Evolutionary conservation across 2,888 invertebrate genomes (phyloP).

Genomic region (Drosophila meridionalis): DNA sequence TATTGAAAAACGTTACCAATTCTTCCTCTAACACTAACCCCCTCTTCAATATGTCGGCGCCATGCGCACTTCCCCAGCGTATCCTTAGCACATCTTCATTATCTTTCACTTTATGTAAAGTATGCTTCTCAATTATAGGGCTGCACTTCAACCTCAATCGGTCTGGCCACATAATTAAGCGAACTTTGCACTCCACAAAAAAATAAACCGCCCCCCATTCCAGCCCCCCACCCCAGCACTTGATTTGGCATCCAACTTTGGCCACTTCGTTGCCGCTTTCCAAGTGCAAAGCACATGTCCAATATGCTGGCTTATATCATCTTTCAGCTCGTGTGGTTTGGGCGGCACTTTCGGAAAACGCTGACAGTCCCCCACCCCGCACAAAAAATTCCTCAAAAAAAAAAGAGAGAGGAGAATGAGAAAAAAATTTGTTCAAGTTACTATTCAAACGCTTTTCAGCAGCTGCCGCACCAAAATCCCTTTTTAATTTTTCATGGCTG

Average conservation of each 20-base stretch:
- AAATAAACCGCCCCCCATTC: background rate
- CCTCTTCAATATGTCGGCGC: background rate
- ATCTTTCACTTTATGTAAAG: conserved; percentile 11
- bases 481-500: conserved; percentile 77
- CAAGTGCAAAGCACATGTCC: conserved; percentile 55
- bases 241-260: conserved; percentile 24
- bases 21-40: background rate
- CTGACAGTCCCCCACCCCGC: conserved; percentile 35
- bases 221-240: conserved; percentile 7
- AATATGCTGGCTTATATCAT: conserved; percentile 54
- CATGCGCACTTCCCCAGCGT: background rate
- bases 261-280: conserved; percentile 41
- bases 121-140: conserved; percentile 29
- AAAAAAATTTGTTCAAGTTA: conserved; percentile 73
- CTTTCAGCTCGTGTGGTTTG: conserved; percentile 35
- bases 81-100: conserved; percentile 16
- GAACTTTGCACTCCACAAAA: conserved; percentile 29
- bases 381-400: conserved; percentile 8
- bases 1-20: background rate
- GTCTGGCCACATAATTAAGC: conserved; percentile 51
- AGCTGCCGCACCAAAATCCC: conserved; percentile 76
- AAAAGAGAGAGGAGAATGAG: background rate
- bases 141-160: conserved; percentile 13
- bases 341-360: conserved; percentile 50
- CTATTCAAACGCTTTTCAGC: conserved; percentile 74